Conservation (phyloP, 2,888 invertebrate genomes). For the Marronus borbonicus region DNA sequence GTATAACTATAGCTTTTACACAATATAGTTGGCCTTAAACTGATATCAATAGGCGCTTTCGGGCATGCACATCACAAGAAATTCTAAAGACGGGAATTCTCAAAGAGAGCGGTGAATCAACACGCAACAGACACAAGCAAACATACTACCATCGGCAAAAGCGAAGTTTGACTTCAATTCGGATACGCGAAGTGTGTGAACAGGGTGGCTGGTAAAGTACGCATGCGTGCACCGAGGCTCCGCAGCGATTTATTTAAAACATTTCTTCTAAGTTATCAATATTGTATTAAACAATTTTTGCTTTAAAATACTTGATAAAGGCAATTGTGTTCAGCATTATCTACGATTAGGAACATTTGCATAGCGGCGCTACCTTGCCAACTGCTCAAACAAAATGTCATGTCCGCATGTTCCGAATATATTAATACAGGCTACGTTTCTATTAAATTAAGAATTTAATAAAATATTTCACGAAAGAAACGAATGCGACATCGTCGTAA, state of each 20-base stretch:
- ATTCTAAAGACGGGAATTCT: slow-evolving; percentile 13
- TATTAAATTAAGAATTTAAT: too few species aligned
- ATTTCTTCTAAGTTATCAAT: slow-evolving; percentile 19
- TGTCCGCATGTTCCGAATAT: too few species aligned
- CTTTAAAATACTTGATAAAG: background rate
- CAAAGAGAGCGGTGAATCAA: slow-evolving; percentile 36
- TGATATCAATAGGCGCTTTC: slow-evolving; percentile 16
- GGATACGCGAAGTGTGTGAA: slow-evolving; percentile 34
- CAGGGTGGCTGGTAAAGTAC: slow-evolving; percentile 39
- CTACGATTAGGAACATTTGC: too few species aligned
- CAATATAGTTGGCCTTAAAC: background rate
- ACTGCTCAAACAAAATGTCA: too few species aligned
- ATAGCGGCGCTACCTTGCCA: too few species aligned
- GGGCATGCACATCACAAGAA: slow-evolving; percentile 27
- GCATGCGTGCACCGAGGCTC: slow-evolving; percentile 4
- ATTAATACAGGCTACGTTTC: too few species aligned
- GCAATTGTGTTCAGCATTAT: background rate
- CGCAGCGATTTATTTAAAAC: slow-evolving; percentile 40
- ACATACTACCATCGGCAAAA: slow-evolving; percentile 41
- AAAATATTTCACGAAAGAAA: too few species aligned
- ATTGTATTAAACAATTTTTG: slow-evolving; percentile 12
- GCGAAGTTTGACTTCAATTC: slow-evolving; percentile 44
- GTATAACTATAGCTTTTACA: slow-evolving; percentile 24
- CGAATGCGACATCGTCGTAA: too few species aligned
- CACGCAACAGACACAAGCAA: slow-evolving; percentile 38